A percentile compares a stretch with the other conserved stretches of the same genome.
Conservation (phyloP, 2,797 vertebrate genomes). For the Hydrolagus colliei region DNA sequence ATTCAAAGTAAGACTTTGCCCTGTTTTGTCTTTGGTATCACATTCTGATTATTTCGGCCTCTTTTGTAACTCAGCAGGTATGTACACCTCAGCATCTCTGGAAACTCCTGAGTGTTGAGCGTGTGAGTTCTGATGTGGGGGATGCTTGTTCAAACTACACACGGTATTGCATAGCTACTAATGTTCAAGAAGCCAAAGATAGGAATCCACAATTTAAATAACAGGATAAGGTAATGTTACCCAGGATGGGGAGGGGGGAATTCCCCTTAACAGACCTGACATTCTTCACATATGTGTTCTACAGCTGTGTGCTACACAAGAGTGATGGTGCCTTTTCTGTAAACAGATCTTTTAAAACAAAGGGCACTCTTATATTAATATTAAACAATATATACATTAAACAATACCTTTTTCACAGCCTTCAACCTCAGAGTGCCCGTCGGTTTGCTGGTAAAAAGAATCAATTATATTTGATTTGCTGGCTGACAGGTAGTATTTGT, state of each 20-base stretch:
- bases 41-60: no score
- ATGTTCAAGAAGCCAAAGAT: not conserved
- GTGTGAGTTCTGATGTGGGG: slow-evolving; percentile 1
- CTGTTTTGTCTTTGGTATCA: no score
- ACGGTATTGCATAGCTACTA: not conserved
- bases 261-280: not conserved
- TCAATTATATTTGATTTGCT: not conserved
- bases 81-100: not conserved
- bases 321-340: not conserved
- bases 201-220: slow-evolving; percentile 2
- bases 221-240: slow-evolving; percentile 12
- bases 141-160: not conserved
- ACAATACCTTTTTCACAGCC: not conserved
- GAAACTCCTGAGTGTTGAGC: not conserved
- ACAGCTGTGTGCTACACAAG: not conserved
- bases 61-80: not conserved
- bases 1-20: no score
- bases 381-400: not conserved
- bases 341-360: not conserved
- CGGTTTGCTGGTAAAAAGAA: not conserved
- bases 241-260: not conserved
- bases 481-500: not conserved
- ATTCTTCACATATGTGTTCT: slow-evolving; percentile 13
- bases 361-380: not conserved
- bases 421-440: not conserved